Evolutionary conservation across 2,888 invertebrate genomes (phyloP).

Genomic region (Adineta ricciae): DNA sequence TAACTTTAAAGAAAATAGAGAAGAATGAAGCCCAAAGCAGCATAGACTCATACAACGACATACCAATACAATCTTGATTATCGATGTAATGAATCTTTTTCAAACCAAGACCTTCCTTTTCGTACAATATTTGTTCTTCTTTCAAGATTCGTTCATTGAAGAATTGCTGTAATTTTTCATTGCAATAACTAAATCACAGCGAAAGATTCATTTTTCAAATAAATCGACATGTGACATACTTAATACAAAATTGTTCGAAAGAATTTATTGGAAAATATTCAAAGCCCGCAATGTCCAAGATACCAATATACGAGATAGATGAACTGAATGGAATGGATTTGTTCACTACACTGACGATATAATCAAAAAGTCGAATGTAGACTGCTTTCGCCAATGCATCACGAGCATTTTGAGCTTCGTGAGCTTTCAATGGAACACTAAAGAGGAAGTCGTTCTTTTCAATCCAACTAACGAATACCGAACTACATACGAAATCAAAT

Average conservation of each 20-base stretch:
- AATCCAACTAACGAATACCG: too few relatives aligned
- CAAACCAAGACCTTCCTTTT: conserved; percentile 79
- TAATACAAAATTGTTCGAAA: conserved; percentile 18
- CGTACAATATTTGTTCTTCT: conserved; percentile 85
- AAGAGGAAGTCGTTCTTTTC: not conserved
- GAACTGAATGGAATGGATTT: conserved; percentile 85
- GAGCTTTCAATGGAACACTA: conserved; percentile 77
- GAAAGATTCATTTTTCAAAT: conserved; percentile 57
- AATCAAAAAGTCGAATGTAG: conserved; percentile 86
- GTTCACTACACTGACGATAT: conserved; percentile 83
- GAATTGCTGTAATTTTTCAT: conserved; percentile 96
- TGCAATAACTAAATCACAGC: conserved; percentile 98
- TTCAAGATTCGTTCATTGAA: conserved; percentile 92
- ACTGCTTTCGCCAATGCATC: conserved; percentile 92
- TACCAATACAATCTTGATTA: conserved; percentile 91
- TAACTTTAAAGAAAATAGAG: not conserved
- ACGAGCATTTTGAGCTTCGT: conserved; percentile 82
- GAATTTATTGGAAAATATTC: conserved; percentile 24
- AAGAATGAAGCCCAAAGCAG: not conserved
- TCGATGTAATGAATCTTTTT: conserved; percentile 86
- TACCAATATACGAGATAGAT: conserved; percentile 84
- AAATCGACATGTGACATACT: conserved; percentile 25
- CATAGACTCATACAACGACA: conserved; percentile 36
- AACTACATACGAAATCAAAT: not conserved
- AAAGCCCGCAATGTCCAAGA: conserved; percentile 93